phyloP scores from a whole-genome alignment of 2,113 vertebrate species.

The Lycocorax pyrrhopterus region DNA sequence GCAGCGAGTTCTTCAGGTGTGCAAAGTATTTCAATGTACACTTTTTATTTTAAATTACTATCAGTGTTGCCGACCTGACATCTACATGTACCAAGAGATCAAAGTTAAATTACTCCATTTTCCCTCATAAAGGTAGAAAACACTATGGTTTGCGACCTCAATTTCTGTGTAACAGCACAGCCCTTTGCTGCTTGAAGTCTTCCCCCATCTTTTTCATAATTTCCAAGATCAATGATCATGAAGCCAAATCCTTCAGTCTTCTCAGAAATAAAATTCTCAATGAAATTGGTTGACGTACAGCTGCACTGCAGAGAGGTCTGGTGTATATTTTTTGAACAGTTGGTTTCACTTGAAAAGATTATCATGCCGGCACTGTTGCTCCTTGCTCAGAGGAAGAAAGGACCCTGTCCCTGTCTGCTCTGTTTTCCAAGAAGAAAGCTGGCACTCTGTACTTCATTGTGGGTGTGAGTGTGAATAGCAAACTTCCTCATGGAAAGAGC shows the following conservation, averaged over 20 bases:
- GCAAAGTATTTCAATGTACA: background rate
- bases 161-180: background rate
- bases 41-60: background rate
- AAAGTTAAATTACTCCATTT: background rate
- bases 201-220: background rate
- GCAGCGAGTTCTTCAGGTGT: background rate
- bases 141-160: background rate
- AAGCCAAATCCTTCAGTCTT: background rate
- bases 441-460: background rate
- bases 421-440: slow-evolving; percentile 16
- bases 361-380: background rate
- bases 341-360: background rate
- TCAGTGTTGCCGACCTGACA: background rate
- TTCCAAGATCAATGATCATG: background rate
- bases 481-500: background rate
- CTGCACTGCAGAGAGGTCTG: background rate
- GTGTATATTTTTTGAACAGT: background rate
- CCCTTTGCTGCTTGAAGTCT: background rate
- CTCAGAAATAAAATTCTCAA: background rate
- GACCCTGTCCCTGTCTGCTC: background rate
- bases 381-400: background rate
- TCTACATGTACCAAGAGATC: background rate
- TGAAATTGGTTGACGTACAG: background rate
- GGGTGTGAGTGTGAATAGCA: background rate
- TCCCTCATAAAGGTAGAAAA: background rate